A percentile compares a stretch with the other conserved stretches of the same genome.
These are phyloP conservation scores for Steinernema khuongi DNA, from an alignment of 1,140 invertebrate species.

Conservation along the genomic window DNA sequence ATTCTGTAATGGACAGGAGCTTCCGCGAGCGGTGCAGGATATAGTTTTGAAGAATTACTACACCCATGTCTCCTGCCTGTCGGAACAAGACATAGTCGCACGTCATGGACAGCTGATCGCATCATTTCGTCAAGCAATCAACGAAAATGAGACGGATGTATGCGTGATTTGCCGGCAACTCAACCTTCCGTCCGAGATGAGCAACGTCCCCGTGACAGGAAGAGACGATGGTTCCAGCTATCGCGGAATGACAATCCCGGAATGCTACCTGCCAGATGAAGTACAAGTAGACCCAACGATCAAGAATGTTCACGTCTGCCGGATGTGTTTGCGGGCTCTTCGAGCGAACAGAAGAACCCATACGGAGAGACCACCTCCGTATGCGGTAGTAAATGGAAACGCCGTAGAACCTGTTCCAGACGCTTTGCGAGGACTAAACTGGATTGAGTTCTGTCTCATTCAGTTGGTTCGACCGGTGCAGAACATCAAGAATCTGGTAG, in stretches of 20 bases:
- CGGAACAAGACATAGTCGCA: background rate
- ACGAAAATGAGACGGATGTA: background rate
- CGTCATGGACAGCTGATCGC: background rate
- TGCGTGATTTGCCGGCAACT: background rate
- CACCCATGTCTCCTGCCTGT: background rate
- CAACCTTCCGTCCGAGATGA: background rate
- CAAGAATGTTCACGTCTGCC: background rate
- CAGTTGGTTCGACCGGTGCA: background rate
- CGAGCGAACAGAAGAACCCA: background rate
- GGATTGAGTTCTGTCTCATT: background rate
- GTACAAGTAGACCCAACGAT: background rate
- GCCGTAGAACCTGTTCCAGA: background rate
- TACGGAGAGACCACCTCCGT: background rate
- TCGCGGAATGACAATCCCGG: background rate
- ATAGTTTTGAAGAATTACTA: background rate
- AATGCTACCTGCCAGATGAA: background rate
- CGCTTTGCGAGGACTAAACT: background rate
- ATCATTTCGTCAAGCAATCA: background rate
- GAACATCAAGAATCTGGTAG: background rate
- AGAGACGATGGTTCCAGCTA: background rate
- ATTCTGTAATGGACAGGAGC: background rate
- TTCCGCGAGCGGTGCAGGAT: background rate
- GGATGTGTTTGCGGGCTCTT: background rate
- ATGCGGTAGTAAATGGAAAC: background rate
- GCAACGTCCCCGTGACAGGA: background rate